These are phyloP conservation scores for Desmophyllum pertusum DNA, from an alignment of 92 coral and sea anemone species.

Conservation along the genomic window DNA sequence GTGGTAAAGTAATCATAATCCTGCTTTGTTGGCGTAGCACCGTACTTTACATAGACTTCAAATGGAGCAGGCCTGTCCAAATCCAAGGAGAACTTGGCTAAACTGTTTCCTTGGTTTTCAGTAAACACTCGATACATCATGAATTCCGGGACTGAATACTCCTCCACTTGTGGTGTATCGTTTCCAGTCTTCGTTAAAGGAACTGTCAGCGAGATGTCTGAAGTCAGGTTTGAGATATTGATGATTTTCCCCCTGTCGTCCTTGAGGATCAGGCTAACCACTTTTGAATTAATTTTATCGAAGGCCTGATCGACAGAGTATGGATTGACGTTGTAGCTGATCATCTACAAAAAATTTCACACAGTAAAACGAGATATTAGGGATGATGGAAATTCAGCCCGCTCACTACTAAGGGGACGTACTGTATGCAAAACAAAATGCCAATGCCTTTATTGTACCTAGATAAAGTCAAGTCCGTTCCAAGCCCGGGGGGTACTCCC, in stretches of 20 bases:
- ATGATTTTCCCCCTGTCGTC: constrained; percentile 15
- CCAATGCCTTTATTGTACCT: too few relatives aligned
- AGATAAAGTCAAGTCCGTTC: too few relatives aligned
- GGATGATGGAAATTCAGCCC: too few relatives aligned
- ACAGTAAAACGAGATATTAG: background rate
- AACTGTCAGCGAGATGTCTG: constrained; percentile 6
- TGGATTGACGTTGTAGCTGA: constrained; percentile 20
- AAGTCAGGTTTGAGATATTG: background rate
- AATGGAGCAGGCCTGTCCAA: background rate
- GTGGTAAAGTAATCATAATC: constrained; percentile 9
- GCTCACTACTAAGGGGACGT: too few relatives aligned
- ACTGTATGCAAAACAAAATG: too few relatives aligned
- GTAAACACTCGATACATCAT: constrained; percentile 19
- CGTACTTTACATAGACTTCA: constrained; percentile 24
- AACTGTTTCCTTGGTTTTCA: background rate
- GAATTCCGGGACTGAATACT: constrained; percentile 23
- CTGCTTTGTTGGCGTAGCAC: constrained; percentile 9
- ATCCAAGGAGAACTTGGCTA: background rate
- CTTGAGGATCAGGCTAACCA: constrained; percentile 15
- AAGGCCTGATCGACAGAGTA: background rate
- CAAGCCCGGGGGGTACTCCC: too few relatives aligned
- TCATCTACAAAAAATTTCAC: background rate
- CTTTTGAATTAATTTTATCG: background rate
- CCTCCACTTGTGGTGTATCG: background rate
- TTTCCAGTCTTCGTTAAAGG: background rate